Base-by-base conservation (phyloP, 1,140 invertebrate species). In the Aphis craccivora region DNA sequence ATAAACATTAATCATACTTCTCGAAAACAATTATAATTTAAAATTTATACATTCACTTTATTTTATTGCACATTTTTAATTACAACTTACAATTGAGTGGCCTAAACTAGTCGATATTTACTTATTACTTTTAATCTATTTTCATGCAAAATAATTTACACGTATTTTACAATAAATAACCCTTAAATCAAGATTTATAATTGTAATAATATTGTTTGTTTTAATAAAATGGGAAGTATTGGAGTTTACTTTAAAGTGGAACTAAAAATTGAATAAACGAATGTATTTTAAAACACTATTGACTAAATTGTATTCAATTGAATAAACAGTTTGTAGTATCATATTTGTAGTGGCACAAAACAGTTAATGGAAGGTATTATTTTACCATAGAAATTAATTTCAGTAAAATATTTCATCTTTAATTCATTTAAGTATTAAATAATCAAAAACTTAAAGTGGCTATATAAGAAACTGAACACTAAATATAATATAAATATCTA, bases 361-460 rank as follows among this genome's bases (percentile, higher is more conserved):
- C 60, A 35, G 14, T 76, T 76, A 76, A 76, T 76, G 30, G 60
- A 76, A 76, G 30, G 60, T 76, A 76, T 18, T 30, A 18, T 76
- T 76, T 76, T 76, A 35, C 60, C 14, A 67, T 76, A n/a, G 30
- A 76, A 76, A 76, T 76, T 76, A 76, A 14, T 76, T 76, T 14
- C 14, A n/a, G 30, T 76, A 4, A n/a, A 76, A 76, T 76, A 35
- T 76, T n/a, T 76, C 60, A n/a, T 76, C 30, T 76, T 76, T 76
- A 76, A n/a, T 76, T 76, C 60, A 76, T 35, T 76, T 35, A 76
- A 76, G 14, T n/a, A n/a, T 30, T n/a, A 76, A 76, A 76, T 76
- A n/a, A 76, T n/a, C 60, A n/a, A 76, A 67, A 76, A 76, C 60
- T 76, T 76, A n/a, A 76, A 76, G n/a, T 76, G n/a, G n/a, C 14